Conservation (phyloP, 2,888 invertebrate species). For the Nudaria mundana region DNA sequence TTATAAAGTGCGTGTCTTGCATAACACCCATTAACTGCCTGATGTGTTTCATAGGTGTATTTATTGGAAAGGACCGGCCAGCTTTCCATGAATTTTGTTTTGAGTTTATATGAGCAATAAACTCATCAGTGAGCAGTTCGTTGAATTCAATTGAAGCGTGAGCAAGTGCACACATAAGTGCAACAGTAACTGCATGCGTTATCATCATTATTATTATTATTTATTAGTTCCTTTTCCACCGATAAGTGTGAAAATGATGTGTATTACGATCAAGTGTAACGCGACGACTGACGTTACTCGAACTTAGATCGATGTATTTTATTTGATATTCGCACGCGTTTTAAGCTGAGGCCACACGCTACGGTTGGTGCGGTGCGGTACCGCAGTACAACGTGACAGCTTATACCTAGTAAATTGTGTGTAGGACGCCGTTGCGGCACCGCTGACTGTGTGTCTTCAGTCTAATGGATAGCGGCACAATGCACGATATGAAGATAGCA, state of each 20-base stretch:
- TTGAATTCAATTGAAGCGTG: slow-evolving; percentile 50
- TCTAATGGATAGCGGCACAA: slow-evolving; percentile 55
- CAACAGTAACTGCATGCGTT: slow-evolving; percentile 43
- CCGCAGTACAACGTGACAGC: too few relatives aligned
- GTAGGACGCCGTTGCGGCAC: too few relatives aligned
- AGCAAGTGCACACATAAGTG: slow-evolving; percentile 49
- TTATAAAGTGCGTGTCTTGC: slow-evolving; percentile 77
- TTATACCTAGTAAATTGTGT: too few relatives aligned
- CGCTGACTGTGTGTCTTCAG: too few relatives aligned
- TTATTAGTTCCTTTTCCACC: slow-evolving; percentile 39
- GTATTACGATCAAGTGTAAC: slow-evolving; percentile 48
- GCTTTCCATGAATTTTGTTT: slow-evolving; percentile 88
- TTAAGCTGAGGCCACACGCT: too few relatives aligned
- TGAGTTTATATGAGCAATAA: slow-evolving; percentile 85
- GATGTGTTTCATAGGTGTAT: slow-evolving; percentile 83
- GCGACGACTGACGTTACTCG: slow-evolving; percentile 54
- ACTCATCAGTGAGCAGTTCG: slow-evolving; percentile 86
- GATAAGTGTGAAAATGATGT: slow-evolving; percentile 46
- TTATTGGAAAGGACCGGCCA: slow-evolving; percentile 86
- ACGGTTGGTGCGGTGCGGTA: too few relatives aligned
- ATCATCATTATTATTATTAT: slow-evolving; percentile 53
- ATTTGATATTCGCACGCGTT: slow-evolving; percentile 35
- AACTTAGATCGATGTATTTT: slow-evolving; percentile 28
- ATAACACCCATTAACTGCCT: slow-evolving; percentile 87
- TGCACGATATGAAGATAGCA: slow-evolving; percentile 36